Evolutionary conservation across 2,113 vertebrate species (phyloP), one percentile per base, ranked within the genome.

Genomic region (Cyanoramphus novaezelandiae): DNA sequence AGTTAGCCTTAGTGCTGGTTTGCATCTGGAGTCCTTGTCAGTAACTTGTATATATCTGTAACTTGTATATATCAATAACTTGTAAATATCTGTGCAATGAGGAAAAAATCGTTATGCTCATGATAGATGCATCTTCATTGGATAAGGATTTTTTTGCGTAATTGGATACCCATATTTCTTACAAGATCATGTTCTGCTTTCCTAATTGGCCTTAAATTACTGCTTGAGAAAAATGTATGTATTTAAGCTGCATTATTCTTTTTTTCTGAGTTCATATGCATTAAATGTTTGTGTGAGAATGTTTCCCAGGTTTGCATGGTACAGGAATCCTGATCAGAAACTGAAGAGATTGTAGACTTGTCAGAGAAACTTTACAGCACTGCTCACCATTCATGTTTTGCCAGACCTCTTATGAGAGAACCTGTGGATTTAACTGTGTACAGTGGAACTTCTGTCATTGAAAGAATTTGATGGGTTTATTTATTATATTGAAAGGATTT

Each of bases 381-480:
- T 97, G 97, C 97, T 98, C 97, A 98, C 98, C 98, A 95, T 97
- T 98, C 97, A 98, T 97, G 97, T 97, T 90, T 97, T 96, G 97
- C 97, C 96, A 98, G 94, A 97, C 57, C 86, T 97, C 92, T 97
- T 94, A 96, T 97, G 95, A 96, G 95, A 95, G 87, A 97, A 93
- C 96, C 97, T 98, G 98, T 98, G 98, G 98, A 98, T 98, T 98
- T 98, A 98, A 97, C 91, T 98, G 97, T 98, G 97, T 95, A 81
- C 97, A 95, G 95, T 86, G 94, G 83, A 96, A 92, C 47, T 93
- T 84, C 29, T 17, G 35, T 64, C 62, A 59, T 50, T 69, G 46
- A 60, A 86, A 93, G 65, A 72, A 87, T 88, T 76, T 84, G 64
- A 50, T 95, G 65, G 13, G n/a, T 92, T 92, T 35, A 77, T 93